Evolutionary conservation across 2,888 invertebrate species (phyloP).

Genomic region (Frankliniella intonsa): DNA sequence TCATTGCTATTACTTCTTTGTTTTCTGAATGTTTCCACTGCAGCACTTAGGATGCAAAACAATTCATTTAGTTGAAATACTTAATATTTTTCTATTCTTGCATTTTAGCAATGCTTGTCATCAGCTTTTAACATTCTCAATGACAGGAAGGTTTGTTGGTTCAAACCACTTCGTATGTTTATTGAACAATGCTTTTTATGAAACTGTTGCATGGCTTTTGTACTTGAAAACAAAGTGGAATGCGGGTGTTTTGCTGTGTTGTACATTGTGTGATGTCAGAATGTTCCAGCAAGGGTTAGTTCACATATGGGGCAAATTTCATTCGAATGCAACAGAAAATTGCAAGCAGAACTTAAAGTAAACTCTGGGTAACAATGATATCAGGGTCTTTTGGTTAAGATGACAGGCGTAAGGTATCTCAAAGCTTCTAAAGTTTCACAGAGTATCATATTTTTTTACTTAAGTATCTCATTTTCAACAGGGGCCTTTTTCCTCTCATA

Average conservation of each 20-base stretch:
- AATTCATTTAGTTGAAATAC: conserved; percentile 14
- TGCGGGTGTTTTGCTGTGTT: conserved; percentile 24
- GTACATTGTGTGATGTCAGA: conserved; percentile 25
- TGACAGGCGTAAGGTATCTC: too few relatives aligned
- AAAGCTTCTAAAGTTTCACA: too few relatives aligned
- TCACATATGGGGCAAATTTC: conserved; percentile 6
- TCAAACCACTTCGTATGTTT: conserved; percentile 7
- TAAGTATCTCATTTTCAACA: too few relatives aligned
- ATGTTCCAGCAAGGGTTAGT: conserved; percentile 24
- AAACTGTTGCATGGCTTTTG: conserved; percentile 24
- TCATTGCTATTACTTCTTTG: conserved; percentile 14
- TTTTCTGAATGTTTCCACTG: conserved; percentile 20
- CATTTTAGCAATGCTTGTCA: conserved; percentile 25
- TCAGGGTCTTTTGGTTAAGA: too few relatives aligned
- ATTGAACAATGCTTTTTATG: conserved; percentile 17
- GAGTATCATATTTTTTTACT: too few relatives aligned
- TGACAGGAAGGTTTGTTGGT: background rate
- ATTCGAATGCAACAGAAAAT: conserved; percentile 14
- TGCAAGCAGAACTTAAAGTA: background rate
- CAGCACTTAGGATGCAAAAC: conserved; percentile 22
- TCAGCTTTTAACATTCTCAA: conserved; percentile 8
- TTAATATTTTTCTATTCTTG: conserved; percentile 18
- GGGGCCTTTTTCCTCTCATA: background rate
- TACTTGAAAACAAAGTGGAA: conserved; percentile 23
- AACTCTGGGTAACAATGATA: too few relatives aligned